These are phyloP conservation scores for Microtus richardsoni DNA, from an alignment of 2,113 vertebrate species.

Conservation along the genomic window DNA sequence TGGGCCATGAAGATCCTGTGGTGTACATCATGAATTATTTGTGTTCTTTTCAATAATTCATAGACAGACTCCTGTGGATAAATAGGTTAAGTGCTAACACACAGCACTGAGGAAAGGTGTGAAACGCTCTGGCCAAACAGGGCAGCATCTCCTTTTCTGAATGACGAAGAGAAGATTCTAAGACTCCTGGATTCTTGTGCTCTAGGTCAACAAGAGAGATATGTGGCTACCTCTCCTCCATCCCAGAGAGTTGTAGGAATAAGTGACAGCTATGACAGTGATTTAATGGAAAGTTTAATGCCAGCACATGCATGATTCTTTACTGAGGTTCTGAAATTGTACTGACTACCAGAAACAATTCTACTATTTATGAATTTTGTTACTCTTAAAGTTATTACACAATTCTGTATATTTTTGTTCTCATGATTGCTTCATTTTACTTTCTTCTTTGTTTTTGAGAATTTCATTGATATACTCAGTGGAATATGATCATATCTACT, in stretches of 20 bases:
- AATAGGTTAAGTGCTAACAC: neutral
- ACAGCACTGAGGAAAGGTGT: neutral
- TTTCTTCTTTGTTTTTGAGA: neutral
- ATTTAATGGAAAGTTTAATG: neutral
- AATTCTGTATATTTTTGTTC: neutral
- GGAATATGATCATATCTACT: neutral
- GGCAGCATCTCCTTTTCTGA: neutral
- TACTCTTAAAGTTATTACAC: neutral
- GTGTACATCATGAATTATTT: conserved; percentile 43
- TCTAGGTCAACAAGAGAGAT: neutral
- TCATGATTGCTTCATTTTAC: neutral
- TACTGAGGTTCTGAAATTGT: neutral
- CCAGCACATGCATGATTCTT: neutral
- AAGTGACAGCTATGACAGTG: neutral
- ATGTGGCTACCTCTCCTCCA: neutral
- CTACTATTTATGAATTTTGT: neutral
- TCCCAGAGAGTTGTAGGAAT: neutral
- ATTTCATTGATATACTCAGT: neutral
- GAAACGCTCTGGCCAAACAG: neutral
- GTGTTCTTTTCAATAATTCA: conserved; percentile 52
- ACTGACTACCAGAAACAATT: neutral
- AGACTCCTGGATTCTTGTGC: neutral
- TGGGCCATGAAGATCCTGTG: neutral
- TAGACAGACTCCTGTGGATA: neutral
- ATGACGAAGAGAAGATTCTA: neutral